phyloP scores from a whole-genome alignment of 1,140 invertebrate genomes.

The Lepidotrigona ventralis region DNA sequence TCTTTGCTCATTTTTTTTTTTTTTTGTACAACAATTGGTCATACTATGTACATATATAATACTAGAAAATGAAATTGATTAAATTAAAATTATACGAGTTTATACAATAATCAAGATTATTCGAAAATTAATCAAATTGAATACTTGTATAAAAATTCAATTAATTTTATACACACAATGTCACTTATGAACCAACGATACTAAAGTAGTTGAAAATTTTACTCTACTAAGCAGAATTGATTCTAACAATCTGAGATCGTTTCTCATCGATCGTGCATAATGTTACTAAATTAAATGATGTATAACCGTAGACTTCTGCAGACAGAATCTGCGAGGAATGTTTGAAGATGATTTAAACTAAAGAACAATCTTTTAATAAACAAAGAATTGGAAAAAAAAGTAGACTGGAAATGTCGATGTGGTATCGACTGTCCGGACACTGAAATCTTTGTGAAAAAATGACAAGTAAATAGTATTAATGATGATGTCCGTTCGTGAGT shows the following conservation, averaged over 20 bases:
- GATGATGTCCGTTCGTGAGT: conserved; percentile 20
- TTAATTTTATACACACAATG: neutral
- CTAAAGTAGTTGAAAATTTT: neutral
- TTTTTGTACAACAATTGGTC: neutral
- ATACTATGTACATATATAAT: neutral
- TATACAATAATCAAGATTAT: neutral
- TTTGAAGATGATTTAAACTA: neutral
- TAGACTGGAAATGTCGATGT: neutral
- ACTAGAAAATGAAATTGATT: neutral
- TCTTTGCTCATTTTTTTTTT: too few relatives aligned
- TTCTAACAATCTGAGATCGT: neutral
- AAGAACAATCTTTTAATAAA: neutral
- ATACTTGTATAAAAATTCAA: neutral
- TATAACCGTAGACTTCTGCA: too few relatives aligned
- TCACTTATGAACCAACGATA: neutral
- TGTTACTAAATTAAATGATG: neutral
- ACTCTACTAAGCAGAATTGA: neutral
- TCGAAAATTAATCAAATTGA: neutral
- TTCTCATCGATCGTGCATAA: neutral
- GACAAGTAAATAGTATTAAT: conserved; percentile 26
- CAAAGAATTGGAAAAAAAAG: neutral
- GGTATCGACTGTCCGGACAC: conserved; percentile 29
- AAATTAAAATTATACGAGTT: neutral
- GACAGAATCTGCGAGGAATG: neutral
- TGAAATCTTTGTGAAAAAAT: conserved; percentile 20